Evolutionary conservation across 2,888 invertebrate genomes (phyloP).

Genomic region (Schrankia costaestrigalis): DNA sequence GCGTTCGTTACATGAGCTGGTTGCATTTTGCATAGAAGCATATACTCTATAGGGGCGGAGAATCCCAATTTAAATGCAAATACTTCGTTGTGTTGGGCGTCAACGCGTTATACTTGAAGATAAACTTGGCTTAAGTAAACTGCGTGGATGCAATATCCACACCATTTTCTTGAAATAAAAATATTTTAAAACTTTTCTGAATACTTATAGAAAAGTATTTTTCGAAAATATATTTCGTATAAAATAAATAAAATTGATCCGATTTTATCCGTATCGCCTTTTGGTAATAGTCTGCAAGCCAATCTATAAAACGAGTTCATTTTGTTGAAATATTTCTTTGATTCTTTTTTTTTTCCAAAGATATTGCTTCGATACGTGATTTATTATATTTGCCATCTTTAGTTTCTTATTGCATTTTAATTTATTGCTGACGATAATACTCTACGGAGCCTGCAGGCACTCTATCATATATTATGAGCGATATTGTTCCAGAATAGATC

Average conservation of each 20-base stretch:
- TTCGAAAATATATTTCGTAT: slow-evolving; percentile 1
- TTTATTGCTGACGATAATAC: no score
- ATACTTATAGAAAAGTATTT: not conserved
- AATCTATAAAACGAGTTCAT: slow-evolving; percentile 14
- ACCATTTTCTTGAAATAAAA: slow-evolving; percentile 13
- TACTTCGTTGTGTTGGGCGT: slow-evolving; percentile 42
- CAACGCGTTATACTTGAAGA: slow-evolving; percentile 49
- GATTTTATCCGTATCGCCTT: slow-evolving; percentile 8
- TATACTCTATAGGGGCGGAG: slow-evolving; percentile 25
- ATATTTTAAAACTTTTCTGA: slow-evolving; percentile 11
- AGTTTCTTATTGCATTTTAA: no score
- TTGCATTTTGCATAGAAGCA: slow-evolving; percentile 12
- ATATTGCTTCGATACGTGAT: no score
- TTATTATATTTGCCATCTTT: no score
- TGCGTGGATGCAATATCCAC: slow-evolving; percentile 31
- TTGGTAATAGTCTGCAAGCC: slow-evolving; percentile 9
- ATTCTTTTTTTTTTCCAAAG: no score
- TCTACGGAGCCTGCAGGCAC: no score
- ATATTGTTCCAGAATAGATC: no score
- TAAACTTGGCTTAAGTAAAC: slow-evolving; percentile 46
- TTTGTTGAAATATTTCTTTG: slow-evolving; percentile 15
- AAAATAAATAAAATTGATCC: slow-evolving; percentile 13
- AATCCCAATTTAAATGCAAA: slow-evolving; percentile 65
- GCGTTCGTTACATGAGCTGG: slow-evolving; percentile 1
- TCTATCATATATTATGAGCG: no score